These are phyloP conservation scores for Lagorchestes hirsutus DNA, from an alignment of 2,797 vertebrate genomes.

Conservation along the genomic window DNA sequence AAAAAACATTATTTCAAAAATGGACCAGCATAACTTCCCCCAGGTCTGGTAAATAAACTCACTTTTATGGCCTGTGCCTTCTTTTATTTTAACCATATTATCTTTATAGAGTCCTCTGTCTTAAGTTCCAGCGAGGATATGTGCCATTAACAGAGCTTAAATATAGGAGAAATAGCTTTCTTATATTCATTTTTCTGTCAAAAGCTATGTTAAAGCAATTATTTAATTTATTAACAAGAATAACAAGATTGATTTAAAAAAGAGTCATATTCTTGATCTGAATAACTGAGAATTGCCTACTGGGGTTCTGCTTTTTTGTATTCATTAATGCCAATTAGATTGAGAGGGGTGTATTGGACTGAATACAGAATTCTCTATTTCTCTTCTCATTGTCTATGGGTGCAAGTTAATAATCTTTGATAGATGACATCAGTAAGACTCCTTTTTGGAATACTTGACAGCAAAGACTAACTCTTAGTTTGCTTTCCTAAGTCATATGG, in stretches of 20 bases:
- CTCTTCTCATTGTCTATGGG: not conserved
- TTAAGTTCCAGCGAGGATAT: not conserved
- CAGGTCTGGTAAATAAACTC: not conserved
- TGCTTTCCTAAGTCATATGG: slow-evolving; percentile 31
- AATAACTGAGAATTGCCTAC: slow-evolving; percentile 16
- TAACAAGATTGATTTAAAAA: not conserved
- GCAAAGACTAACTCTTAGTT: not conserved
- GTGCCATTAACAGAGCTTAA: not conserved
- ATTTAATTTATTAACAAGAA: slow-evolving; percentile 11
- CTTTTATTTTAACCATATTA: not conserved
- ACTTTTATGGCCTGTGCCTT: not conserved
- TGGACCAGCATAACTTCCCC: not conserved
- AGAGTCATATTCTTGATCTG: not conserved
- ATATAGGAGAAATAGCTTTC: not conserved
- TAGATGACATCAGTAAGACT: slow-evolving; percentile 13
- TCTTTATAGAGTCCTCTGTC: not conserved
- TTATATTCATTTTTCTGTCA: not conserved
- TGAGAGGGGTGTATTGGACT: slow-evolving; percentile 28
- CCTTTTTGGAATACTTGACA: slow-evolving; percentile 52
- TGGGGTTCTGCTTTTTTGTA: not conserved
- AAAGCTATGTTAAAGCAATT: not conserved
- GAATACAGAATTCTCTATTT: slow-evolving; percentile 2
- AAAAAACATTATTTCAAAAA: not conserved
- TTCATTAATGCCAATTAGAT: slow-evolving; percentile 22
- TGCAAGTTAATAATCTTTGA: slow-evolving; percentile 42